Evolutionary conservation across 2,888 invertebrate species (phyloP), one percentile per base, ranked within the genome.

Genomic region (Criorhina ranunculi): DNA sequence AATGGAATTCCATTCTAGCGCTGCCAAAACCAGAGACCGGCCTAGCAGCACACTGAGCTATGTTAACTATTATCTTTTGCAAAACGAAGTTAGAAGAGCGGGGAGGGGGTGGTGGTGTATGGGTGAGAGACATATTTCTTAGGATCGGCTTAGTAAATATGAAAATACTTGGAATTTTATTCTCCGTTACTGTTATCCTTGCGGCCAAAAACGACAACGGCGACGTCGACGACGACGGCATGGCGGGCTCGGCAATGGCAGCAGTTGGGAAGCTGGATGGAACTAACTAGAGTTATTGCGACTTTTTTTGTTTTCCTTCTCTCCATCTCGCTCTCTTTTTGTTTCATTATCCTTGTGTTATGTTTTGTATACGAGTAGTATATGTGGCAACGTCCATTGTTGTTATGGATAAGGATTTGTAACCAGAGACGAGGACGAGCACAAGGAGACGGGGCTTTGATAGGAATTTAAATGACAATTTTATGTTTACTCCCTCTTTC

Each of bases 391-490:
- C 60, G 42, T 51, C 46, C 67, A 51, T 33, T 69, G 66, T 69
- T 12, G 53, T 77, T 69, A 53, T 35, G 35, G 66, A 55, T 66
- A 33, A 57, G 49, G 46, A 67, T 76, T 66, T 53, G 77, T 37
- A 19, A 44, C 15, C 9, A 60, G 35, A 19, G 42, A 46, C 2
- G 35, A 35, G 7, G 29, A 19, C 8, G n/a, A 29, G 2, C 7
- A 8, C 0, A 37, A 42, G 19, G 11, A 15, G 17, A 17, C 62
- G 33, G 53, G 33, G 55, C 80, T 85, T 70, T 85, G 75, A 80
- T 55, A 80, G 75, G 75, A 80, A 85, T 76, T 85, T 79, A 85
- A 85, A 85, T 85, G 85, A 80, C 85, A 85, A 76, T 76, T 76
- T 69, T 70, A 40, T 76, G 70, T 66, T 5, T 7, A 7, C 35